Evolutionary conservation across 2,113 vertebrate genomes (phyloP), one percentile per base, ranked within the genome.

Genomic region (Eclectus roratus): DNA sequence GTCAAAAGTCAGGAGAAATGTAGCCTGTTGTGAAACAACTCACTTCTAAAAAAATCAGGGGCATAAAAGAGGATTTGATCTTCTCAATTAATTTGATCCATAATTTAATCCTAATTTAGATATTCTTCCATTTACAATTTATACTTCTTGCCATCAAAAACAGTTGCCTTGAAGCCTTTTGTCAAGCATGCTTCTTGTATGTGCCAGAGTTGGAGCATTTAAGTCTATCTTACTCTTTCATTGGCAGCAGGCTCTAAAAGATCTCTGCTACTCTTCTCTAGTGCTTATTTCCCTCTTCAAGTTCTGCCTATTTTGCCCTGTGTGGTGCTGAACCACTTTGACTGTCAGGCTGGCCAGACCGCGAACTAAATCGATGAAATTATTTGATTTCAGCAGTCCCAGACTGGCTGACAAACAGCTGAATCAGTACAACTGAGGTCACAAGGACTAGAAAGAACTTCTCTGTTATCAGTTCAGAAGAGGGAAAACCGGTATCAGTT

Each of bases 381-480:
- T 0, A 31, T 5, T 53, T 0, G 0, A 10, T 49, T 78, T 78
- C 70, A 70, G 69, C 9, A 47, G 39, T 27, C 66, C 69, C 39
- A 53, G 41, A 28, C 53, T 73, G 55, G 28, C 24, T 58, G 58
- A 35, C n/a, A 69, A 73, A 85, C 39, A 88, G 37, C 21, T 73
- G n/a, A 70, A 70, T 49, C 49, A 13, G 24, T 19, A 50, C 39
- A 85, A 37, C 33, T 0, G 1, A 77, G 35, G 35, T 15, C 16
- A 2, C 1, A 16, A 73, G n/a, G 49, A 41, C 31, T 50, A n/a
- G 27, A 17, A 56, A 66, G 31, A 77, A 55, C 35, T 53, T 19
- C 50, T 61, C 64, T 52, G 31, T 27, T 39, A 47, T 1, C 44
- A 52, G 28, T 18, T 47, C 2, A 1, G 14, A 39, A 61, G 53